Evolutionary conservation across 2,888 invertebrate species (phyloP).

Genomic region (Ennomos erosarius): DNA sequence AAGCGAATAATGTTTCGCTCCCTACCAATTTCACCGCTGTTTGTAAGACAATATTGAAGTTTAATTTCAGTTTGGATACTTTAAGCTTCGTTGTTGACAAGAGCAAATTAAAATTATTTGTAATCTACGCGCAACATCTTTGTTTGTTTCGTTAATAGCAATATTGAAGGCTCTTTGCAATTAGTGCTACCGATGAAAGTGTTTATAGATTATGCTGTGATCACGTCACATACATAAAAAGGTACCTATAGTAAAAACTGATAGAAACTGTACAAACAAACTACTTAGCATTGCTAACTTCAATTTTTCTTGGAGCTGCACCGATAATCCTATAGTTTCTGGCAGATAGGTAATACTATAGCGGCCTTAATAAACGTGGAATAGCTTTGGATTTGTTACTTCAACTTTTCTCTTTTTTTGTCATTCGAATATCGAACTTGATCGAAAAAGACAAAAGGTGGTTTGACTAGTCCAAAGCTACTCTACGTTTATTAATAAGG

Average conservation of each 20-base stretch:
- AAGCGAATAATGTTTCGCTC: constrained; percentile 55
- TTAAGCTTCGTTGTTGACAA: constrained; percentile 39
- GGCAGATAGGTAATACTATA: no score
- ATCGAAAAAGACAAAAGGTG: no score
- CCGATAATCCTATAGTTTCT: no score
- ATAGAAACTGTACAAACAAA: background rate
- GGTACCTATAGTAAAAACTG: background rate
- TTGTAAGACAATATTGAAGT: constrained; percentile 65
- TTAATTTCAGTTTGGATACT: constrained; percentile 58
- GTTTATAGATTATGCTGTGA: background rate
- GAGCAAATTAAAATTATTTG: constrained; percentile 41
- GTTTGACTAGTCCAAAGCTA: no score
- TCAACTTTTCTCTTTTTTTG: no score
- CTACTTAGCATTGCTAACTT: background rate
- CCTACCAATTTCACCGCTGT: constrained; percentile 61
- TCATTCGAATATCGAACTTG: no score
- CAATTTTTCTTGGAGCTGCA: no score
- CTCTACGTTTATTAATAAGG: no score
- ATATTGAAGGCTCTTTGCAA: constrained; percentile 15
- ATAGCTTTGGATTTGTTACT: no score
- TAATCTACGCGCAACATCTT: constrained; percentile 27
- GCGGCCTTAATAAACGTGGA: no score
- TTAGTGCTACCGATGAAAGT: background rate
- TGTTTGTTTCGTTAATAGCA: constrained; percentile 30
- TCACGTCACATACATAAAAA: background rate